phyloP scores from a whole-genome alignment of 2,888 invertebrate genomes.

The Plusia festucae region DNA sequence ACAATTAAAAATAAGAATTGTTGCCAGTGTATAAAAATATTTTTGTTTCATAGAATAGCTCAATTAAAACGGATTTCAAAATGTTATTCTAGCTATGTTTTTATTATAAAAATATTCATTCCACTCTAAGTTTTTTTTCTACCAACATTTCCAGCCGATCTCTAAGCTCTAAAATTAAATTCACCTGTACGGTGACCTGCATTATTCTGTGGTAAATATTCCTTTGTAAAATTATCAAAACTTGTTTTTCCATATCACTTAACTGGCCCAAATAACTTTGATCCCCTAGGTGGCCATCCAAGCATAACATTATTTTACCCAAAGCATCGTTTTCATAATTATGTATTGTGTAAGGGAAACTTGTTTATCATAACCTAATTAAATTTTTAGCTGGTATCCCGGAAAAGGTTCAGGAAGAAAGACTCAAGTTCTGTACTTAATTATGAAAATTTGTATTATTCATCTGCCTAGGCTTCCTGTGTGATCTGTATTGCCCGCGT shows the following conservation, averaged over 20 bases:
- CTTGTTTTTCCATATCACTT: constrained; percentile 2
- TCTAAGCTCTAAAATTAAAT: neutral
- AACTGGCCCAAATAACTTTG: constrained; percentile 14
- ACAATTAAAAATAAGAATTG: no score
- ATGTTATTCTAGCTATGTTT: neutral
- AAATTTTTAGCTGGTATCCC: neutral
- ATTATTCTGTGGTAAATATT: constrained; percentile 3
- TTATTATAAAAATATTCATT: neutral
- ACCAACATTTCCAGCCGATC: neutral
- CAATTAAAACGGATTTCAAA: constrained; percentile 1
- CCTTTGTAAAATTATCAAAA: neutral
- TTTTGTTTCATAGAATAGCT: neutral
- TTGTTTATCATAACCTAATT: neutral
- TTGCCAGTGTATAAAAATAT: neutral
- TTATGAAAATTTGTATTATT: no score
- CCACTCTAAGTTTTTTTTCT: neutral
- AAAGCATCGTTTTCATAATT: constrained; percentile 1
- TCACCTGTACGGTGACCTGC: neutral
- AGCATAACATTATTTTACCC: neutral
- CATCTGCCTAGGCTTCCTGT: no score
- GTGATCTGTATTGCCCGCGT: no score
- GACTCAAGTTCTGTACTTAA: no score
- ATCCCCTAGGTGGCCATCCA: constrained; percentile 13
- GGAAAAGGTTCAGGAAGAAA: neutral
- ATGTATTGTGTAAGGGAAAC: neutral